Conservation (phyloP, 2,797 vertebrate genomes). For the Melanotaenia pygmaea region DNA sequence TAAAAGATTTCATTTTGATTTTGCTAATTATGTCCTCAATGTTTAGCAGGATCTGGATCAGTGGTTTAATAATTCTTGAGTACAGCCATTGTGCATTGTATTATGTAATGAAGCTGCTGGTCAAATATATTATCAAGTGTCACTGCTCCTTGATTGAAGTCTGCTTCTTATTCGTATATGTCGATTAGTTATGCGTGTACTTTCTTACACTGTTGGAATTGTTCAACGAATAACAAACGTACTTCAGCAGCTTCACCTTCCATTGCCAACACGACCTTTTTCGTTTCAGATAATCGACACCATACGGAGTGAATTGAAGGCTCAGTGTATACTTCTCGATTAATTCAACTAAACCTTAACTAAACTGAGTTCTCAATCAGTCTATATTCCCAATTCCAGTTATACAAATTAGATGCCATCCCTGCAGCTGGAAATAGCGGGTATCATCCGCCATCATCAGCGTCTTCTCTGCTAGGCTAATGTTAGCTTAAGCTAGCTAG, state of each 20-base stretch:
- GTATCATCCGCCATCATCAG: conserved; percentile 63
- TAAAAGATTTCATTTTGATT: background rate
- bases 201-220: conserved; percentile 8
- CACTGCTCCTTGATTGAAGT: conserved; percentile 22
- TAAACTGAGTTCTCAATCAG: fast-evolving
- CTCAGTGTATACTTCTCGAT: fast-evolving
- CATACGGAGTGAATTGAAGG: background rate
- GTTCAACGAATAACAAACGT: conserved; percentile 19
- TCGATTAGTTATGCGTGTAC: fast-evolving
- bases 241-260: conserved; percentile 55
- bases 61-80: background rate
- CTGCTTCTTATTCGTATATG: conserved; percentile 4
- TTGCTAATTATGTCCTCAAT: background rate
- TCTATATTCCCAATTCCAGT: background rate
- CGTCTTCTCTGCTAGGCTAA: conserved; percentile 71
- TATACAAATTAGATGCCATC: conserved; percentile 7
- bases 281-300: background rate
- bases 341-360: fast-evolving
- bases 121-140: background rate
- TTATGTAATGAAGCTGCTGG: background rate
- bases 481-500: conserved; percentile 54
- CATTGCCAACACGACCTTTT: conserved; percentile 58
- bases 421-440: conserved; percentile 68
- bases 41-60: background rate
- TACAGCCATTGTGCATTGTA: background rate